Conservation (phyloP, 2,888 invertebrate species). For the Tipula confusa region DNA sequence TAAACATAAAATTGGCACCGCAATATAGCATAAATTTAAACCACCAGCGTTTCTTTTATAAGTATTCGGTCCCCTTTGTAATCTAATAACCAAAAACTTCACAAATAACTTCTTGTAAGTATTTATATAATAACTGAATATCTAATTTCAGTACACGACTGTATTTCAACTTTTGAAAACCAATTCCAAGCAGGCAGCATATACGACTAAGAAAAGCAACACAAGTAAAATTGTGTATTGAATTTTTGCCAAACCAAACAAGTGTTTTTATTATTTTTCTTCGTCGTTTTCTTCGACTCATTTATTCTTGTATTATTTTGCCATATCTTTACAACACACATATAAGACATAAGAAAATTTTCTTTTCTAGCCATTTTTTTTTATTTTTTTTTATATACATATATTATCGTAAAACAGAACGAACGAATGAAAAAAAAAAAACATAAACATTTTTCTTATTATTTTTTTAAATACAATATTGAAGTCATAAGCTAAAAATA, state of each 20-base stretch:
- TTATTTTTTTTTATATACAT: background rate
- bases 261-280: conserved; percentile 1
- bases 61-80: background rate
- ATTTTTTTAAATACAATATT: conserved; percentile 1
- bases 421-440: background rate
- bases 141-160: background rate
- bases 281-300: background rate
- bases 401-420: background rate
- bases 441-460: conserved; percentile 12
- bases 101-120: background rate
- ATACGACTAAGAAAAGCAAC: background rate
- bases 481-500: conserved; percentile 20
- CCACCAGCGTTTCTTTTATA: background rate
- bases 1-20: background rate
- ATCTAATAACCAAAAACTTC: background rate
- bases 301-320: background rate
- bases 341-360: background rate
- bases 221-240: background rate
- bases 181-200: background rate
- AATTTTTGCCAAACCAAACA: conserved; percentile 12
- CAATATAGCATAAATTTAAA: background rate
- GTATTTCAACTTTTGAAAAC: background rate
- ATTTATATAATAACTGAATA: background rate
- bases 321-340: background rate
- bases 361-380: background rate